Evolutionary conservation across 2,113 vertebrate genomes (phyloP), one percentile per base, ranked within the genome.

Genomic region (Ramphastos sulfuratus): DNA sequence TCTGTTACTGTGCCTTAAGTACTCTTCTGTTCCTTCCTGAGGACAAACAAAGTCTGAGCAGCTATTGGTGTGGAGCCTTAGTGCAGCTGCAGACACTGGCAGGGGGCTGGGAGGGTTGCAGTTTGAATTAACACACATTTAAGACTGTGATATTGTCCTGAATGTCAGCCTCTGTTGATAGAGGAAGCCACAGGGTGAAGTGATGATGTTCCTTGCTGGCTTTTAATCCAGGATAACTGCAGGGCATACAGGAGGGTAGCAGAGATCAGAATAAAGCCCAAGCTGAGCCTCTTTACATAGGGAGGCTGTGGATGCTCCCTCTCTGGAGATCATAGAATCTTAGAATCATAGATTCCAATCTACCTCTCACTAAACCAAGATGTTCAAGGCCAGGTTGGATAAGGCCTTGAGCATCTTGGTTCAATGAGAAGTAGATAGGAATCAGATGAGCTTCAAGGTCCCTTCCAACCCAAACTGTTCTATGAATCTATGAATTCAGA

Each of bases 1-100:
- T 70, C 42, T 92, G 84, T 96, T 96, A 87, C 63, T 86, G 63
- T 55, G 52, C 4, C 9, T 52, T 92, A 85, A 94, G 76, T 90
- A 75, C 64, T 93, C 95, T 97, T 94, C 64, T 65, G 66, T 39
- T 80, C 30, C 67, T 61, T 55, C 90, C 61, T 70, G 82, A 91
- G 84, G 69, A 88, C 67, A 67, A 89, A 75, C 60, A 93, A 81
- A 71, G 95, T 10, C 18, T 58, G n/a, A 74, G 28, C 48, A 17
- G 30, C 0, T 63, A 4, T 92, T 56, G 52, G 30, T 79, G 66
- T 13, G 30, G 37, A 80, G 18, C 21, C 30, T 33, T 35, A 16
- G 2, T 78, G 61, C 80, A 91, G 61, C 74, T 80, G 52, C 46
- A 54, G 78, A 30, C 35, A 39, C 83, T 90, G 83, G 25, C 30